A percentile compares a stretch with the other conserved stretches of the same genome.
These are phyloP conservation scores for Syngnathus typhle DNA, from an alignment of 2,113 vertebrate genomes.

Conservation along the genomic window DNA sequence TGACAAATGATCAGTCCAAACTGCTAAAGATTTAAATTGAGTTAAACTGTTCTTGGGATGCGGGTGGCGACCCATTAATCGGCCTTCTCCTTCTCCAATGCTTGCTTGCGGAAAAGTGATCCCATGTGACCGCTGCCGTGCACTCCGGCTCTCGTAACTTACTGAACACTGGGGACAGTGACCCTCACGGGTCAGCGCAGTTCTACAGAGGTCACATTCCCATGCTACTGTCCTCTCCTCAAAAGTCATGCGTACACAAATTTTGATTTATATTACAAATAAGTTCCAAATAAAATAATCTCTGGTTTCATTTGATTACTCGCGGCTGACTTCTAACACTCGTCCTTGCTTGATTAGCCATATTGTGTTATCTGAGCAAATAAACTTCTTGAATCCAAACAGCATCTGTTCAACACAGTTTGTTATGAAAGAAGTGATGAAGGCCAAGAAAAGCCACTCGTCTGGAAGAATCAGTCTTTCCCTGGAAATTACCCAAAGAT, in stretches of 20 bases:
- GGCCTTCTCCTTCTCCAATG: slow-evolving; percentile 31
- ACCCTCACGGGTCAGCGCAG: slow-evolving; percentile 36
- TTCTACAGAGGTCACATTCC: slow-evolving; percentile 46
- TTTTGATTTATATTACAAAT: slow-evolving; percentile 13
- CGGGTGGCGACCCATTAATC: slow-evolving; percentile 7
- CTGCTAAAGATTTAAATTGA: slow-evolving; percentile 17
- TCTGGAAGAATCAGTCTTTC: slow-evolving; percentile 39
- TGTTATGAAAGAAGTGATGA: slow-evolving; percentile 21
- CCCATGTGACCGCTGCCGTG: slow-evolving; percentile 17
- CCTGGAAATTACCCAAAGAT: slow-evolving; percentile 22
- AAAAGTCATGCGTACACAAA: slow-evolving; percentile 11
- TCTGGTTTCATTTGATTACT: slow-evolving; percentile 21
- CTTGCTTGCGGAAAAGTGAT: slow-evolving; percentile 39
- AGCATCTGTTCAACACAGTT: slow-evolving; percentile 26
- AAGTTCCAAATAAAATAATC: slow-evolving; percentile 16
- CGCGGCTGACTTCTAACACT: slow-evolving; percentile 17
- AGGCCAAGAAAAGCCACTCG: slow-evolving; percentile 23
- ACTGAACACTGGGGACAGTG: slow-evolving; percentile 55
- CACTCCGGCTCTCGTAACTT: slow-evolving; percentile 23
- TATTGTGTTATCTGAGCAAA: slow-evolving; percentile 27
- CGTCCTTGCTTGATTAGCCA: slow-evolving; percentile 5
- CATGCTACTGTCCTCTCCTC: slow-evolving; percentile 28
- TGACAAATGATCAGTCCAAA: background rate
- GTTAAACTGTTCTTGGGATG: background rate
- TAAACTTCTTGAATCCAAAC: slow-evolving; percentile 34